Conservation (phyloP, 2,113 vertebrate genomes). For the Manacus vitellinus region DNA sequence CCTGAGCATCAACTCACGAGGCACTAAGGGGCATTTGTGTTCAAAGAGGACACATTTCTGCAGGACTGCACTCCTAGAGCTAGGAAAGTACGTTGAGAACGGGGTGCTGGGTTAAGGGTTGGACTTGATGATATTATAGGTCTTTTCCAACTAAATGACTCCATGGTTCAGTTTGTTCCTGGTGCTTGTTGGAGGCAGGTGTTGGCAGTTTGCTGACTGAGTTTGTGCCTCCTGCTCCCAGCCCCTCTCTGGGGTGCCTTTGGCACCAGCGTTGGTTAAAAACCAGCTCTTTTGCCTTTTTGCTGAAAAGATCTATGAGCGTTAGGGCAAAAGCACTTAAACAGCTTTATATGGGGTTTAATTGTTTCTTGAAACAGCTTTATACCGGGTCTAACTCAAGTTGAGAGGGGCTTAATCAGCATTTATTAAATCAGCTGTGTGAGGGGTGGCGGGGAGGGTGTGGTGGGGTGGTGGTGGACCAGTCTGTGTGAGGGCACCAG, state of each 20-base stretch:
- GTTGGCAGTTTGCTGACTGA: rapidly evolving
- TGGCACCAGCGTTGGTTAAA: neutral
- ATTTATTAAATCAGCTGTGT: neutral
- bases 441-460: neutral
- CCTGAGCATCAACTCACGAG: rapidly evolving
- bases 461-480: neutral
- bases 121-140: neutral
- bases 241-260: rapidly evolving
- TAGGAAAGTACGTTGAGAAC: rapidly evolving
- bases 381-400: rapidly evolving
- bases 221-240: neutral
- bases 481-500: neutral
- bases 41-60: rapidly evolving
- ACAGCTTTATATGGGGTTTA: neutral
- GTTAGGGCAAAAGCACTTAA: rapidly evolving
- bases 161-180: neutral
- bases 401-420: neutral
- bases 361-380: neutral
- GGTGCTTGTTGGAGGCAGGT: neutral
- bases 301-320: rapidly evolving
- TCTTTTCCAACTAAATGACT: neutral
- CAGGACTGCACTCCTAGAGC: neutral
- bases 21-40: neutral
- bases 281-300: neutral
- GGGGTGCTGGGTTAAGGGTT: neutral